Base-by-base conservation (phyloP, 2,888 invertebrate genomes). In the Lysandra coridon region DNA sequence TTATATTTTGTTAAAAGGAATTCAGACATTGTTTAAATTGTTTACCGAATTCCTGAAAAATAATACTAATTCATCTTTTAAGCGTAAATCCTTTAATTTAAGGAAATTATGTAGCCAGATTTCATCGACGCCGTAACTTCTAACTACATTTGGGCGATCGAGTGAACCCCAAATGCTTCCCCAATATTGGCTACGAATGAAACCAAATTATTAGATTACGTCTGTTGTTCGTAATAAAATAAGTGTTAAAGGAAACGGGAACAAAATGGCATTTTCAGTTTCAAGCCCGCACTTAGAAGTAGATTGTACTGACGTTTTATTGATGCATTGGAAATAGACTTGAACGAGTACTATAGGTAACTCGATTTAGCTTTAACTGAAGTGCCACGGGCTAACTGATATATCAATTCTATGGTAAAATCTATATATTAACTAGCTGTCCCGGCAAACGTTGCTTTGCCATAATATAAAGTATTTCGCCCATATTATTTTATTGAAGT, bases 291-390 rank as follows among this genome's bases (percentile, higher is more conserved):
- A 79, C 81, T 81, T 81, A 83, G 77, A 81, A 80, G 78, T 80
- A 81, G 82, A 82, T 82, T 82, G 80, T 81, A 81, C 80, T 82
- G 82, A 82, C 80, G 80, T 81, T 87, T 88, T 87, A 88, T 87
- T 89, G 87, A 89, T 88, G 87, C 87, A 83, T 87, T 87, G 86
- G 87, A 83, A 86, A 84, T 81, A 83, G 80, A 80, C 78, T 74
- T 83, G 84, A 57, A 73, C 37, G 57, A 62, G 44, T 79, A 79
- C 79, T 79, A 79, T 17, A 57, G 44, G 79, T 60, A 74, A 74
- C 76, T 76, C 76, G 76, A 76, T 76, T 76, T 33, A 76, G 69
- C 69, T 37, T 69, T 33, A 33, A 37, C 69, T 69, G 37, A 30
- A 30, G 12, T 33, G 30, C 64, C 10, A n/a, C 62, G 1, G 69